Base-by-base conservation (phyloP, 2,888 invertebrate genomes). In the Watsonalla binaria region DNA sequence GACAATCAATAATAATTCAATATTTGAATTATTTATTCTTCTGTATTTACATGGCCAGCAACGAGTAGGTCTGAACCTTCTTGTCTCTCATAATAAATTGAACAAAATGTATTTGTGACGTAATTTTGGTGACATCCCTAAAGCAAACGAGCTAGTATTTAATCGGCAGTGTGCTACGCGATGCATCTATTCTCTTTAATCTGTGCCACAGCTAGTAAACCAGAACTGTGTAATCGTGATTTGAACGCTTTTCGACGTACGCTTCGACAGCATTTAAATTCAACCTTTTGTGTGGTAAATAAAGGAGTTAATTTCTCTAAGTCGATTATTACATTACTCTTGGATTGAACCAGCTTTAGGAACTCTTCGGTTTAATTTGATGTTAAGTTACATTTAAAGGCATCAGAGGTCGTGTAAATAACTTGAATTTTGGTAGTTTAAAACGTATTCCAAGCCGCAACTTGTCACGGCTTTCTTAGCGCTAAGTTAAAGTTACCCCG, bases 121-220 rank as follows among this genome's bases (percentile, higher is more conserved):
- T 33, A 7, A 6, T 33, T n/a, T 46, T 48, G 8, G 47, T 49
- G 66, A 5, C 73, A 79, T 46, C 81, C 80, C 74, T 78, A 61
- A 14, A 9, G n/a, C 47, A 59, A 60, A 54, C 60, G 61, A 61
- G 54, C 66, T 72, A 61, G 66, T 69, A 72, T 76, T 73, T 72
- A 76, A 73, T 74, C 71, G 65, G 63, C 61, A 71, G 65, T 56
- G 15, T 52, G 70, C 61, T 68, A 64, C 62, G 62, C 67, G 73
- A 70, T 72, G 76, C 74, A 76, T 75, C 72, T 72, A 76, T 76
- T 75, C 76, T 73, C 72, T 76, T 70, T 76, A 76, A 74, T 74
- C 74, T 74, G 72, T 64, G 69, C 65, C 59, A 60, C 62, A 69
- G 67, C 72, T 74, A 68, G 67, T 72, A 73, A 76, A 74, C 74